Evolutionary conservation across 30 jellyfish, hydroid and myxozoan species (phyloP).

Genomic region (Aurelia coerulea): DNA sequence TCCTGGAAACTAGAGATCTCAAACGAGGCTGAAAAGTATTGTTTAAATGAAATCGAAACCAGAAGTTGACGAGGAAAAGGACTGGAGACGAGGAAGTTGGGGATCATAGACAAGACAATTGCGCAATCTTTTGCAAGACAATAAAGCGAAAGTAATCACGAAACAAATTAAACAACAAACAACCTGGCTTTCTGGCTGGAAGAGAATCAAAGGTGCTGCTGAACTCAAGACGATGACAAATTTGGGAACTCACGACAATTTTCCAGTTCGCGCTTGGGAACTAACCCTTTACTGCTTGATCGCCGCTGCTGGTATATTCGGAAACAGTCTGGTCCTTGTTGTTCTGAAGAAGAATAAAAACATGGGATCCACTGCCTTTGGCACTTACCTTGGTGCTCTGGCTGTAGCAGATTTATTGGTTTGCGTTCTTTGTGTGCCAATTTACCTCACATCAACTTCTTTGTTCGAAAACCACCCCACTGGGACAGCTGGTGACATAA

Average conservation of each 20-base stretch:
- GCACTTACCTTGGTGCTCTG: conserved; percentile 57
- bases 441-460: conserved; percentile 71
- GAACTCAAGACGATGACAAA: conserved; percentile 5
- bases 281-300: conserved; percentile 38
- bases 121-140: no score
- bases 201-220: neutral
- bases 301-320: conserved; percentile 57
- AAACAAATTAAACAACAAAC: no score
- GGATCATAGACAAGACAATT: no score
- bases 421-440: conserved; percentile 67
- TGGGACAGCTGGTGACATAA: conserved; percentile 68
- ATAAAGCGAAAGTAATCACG: no score
- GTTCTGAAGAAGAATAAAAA: conserved; percentile 38
- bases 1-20: no score
- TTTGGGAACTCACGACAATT: conserved; percentile 57
- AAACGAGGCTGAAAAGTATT: no score
- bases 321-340: conserved; percentile 54
- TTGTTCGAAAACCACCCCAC: conserved; percentile 62
- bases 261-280: conserved; percentile 78
- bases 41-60: no score
- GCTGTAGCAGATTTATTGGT: conserved; percentile 75
- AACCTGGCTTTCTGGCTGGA: no score
- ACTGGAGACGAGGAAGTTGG: no score
- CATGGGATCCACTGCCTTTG: conserved; percentile 71
- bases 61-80: no score